Conservation (phyloP, 2,888 invertebrate species). For the Cephalotes varians region DNA sequence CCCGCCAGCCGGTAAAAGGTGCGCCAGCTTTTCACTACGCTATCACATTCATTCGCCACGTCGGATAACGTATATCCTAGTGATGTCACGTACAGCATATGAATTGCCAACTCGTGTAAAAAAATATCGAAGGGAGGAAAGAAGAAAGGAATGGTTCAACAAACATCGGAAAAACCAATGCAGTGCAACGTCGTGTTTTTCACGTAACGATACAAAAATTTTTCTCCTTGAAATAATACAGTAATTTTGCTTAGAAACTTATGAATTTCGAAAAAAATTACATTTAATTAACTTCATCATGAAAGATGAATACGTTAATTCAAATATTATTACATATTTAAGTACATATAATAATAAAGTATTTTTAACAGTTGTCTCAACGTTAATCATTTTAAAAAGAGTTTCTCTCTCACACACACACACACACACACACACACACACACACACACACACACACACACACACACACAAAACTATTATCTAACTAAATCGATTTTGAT, state of each 20-base stretch:
- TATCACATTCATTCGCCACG: slow-evolving; percentile 39
- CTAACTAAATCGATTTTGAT: neutral
- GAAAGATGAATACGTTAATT: neutral
- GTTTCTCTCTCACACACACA: too few relatives aligned
- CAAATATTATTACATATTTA: neutral
- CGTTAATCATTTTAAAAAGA: neutral
- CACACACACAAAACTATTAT: too few relatives aligned
- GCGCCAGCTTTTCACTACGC: slow-evolving; percentile 43
- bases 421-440: too few relatives aligned
- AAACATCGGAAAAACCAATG: slow-evolving; percentile 17
- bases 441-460: too few relatives aligned
- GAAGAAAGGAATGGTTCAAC: slow-evolving; percentile 23
- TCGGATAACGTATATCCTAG: slow-evolving; percentile 32
- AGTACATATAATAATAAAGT: neutral
- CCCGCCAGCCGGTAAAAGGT: slow-evolving; percentile 18
- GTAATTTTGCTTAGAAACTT: neutral
- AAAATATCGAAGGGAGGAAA: slow-evolving; percentile 29
- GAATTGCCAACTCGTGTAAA: slow-evolving; percentile 39
- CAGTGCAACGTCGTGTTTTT: neutral
- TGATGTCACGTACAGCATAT: slow-evolving; percentile 49
- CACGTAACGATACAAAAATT: slow-evolving; percentile 2
- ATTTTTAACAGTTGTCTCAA: neutral
- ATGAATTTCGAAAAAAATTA: neutral
- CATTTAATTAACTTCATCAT: slow-evolving; percentile 15
- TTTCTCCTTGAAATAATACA: neutral